phyloP scores from a whole-genome alignment of 1,140 invertebrate species.

The Camponotus floridanus region DNA sequence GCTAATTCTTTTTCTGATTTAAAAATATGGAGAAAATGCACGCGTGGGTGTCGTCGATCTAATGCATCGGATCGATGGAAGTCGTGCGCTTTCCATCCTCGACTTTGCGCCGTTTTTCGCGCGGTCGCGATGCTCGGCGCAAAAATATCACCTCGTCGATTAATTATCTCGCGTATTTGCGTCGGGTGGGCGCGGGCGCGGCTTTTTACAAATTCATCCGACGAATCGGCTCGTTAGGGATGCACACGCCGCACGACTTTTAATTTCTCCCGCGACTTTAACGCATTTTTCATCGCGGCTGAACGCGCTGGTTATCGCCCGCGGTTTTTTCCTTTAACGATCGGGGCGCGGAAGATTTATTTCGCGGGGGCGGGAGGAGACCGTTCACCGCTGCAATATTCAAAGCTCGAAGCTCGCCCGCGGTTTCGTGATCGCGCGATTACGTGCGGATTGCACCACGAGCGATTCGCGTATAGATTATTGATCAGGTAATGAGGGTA shows the following conservation, averaged over 20 bases:
- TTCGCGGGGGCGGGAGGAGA: background rate
- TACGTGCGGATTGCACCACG: slow-evolving; percentile 19
- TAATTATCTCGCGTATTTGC: slow-evolving; percentile 40
- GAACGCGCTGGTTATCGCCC: slow-evolving; percentile 42
- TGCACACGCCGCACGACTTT: slow-evolving; percentile 27
- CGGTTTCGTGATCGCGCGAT: slow-evolving; percentile 57
- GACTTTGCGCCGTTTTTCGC: background rate
- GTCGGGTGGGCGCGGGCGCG: background rate
- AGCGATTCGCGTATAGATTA: slow-evolving; percentile 78
- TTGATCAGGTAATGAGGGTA: slow-evolving; percentile 81
- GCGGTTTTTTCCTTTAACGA: slow-evolving; percentile 43
- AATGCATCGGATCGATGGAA: slow-evolving; percentile 12
- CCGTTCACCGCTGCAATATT: slow-evolving; percentile 53
- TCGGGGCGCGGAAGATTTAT: slow-evolving; percentile 47
- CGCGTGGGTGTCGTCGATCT: slow-evolving; percentile 8
- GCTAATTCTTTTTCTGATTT: background rate
- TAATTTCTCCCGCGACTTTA: slow-evolving; percentile 48
- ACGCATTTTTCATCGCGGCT: slow-evolving; percentile 51
- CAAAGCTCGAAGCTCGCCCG: slow-evolving; percentile 25
- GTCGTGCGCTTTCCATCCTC: background rate
- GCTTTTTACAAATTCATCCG: slow-evolving; percentile 6
- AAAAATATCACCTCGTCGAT: slow-evolving; percentile 28
- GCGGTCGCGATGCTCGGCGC: background rate
- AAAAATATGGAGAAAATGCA: background rate
- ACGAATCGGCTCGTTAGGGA: slow-evolving; percentile 28